Evolutionary conservation across 2,888 invertebrate species (phyloP).

Genomic region (Hydropsyche betteni): DNA sequence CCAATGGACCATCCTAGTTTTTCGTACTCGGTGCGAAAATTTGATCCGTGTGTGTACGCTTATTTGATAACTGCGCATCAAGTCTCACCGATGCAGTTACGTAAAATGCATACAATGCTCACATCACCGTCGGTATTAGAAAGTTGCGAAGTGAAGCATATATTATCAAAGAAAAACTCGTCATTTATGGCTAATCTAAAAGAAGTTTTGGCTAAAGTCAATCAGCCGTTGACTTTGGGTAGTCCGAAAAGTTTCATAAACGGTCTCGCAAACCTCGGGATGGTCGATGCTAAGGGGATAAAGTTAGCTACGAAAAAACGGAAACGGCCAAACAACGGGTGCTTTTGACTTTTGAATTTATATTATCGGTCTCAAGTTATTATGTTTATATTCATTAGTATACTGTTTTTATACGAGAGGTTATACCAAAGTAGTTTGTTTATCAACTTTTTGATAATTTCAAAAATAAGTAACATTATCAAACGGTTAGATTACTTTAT

Average conservation of each 20-base stretch:
- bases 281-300: slow-evolving; percentile 38
- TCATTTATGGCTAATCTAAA: slow-evolving; percentile 14
- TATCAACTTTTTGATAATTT: too few relatives aligned
- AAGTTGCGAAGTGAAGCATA: slow-evolving; percentile 24
- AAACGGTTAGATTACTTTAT: too few relatives aligned
- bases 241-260: slow-evolving; percentile 47
- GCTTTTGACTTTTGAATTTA: slow-evolving; percentile 39
- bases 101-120: slow-evolving; percentile 36
- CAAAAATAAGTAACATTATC: too few relatives aligned
- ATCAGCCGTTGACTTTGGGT: slow-evolving; percentile 34
- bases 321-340: slow-evolving; percentile 42
- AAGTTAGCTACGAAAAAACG: slow-evolving; percentile 35
- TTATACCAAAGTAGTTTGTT: too few relatives aligned
- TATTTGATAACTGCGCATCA: slow-evolving; percentile 49
- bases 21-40: slow-evolving; percentile 59
- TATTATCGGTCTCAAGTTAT: too few relatives aligned
- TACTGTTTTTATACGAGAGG: too few relatives aligned
- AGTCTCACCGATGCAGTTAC: slow-evolving; percentile 45
- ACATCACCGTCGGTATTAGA: slow-evolving; percentile 7
- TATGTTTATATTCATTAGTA: too few relatives aligned
- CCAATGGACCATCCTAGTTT: slow-evolving; percentile 74
- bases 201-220: slow-evolving; percentile 1
- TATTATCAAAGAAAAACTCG: slow-evolving; percentile 18
- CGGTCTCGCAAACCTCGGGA: slow-evolving; percentile 42
- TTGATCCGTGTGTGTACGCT: slow-evolving; percentile 42